phyloP scores from a whole-genome alignment of 1,140 invertebrate genomes.

The Centruroides sculpturatus region DNA sequence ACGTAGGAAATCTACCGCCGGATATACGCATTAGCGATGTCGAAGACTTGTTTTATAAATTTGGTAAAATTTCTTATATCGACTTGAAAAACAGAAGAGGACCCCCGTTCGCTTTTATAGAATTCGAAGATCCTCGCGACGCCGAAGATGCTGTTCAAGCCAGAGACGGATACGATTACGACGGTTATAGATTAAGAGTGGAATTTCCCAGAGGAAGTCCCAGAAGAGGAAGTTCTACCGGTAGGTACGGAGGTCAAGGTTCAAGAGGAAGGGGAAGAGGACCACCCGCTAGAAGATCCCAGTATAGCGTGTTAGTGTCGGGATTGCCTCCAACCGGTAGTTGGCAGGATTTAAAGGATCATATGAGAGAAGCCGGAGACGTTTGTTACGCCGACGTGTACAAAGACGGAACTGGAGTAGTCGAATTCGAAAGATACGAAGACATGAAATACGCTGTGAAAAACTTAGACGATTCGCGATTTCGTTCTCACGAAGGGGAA shows the following conservation, averaged over 20 bases:
- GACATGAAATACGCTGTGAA: constrained; percentile 99
- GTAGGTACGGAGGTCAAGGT: constrained; percentile 17
- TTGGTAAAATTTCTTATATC: constrained; percentile 93
- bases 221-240: constrained; percentile 27
- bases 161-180: constrained; percentile 95
- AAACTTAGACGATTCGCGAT: constrained; percentile 91
- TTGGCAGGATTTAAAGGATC: constrained; percentile 98
- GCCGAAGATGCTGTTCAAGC: constrained; percentile 49
- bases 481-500: constrained; percentile 97
- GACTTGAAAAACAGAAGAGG: constrained; percentile 95
- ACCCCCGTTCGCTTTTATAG: constrained; percentile 97
- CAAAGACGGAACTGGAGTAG: constrained; percentile 96
- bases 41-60: constrained; percentile 98
- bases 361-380: constrained; percentile 98
- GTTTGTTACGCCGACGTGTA: constrained; percentile 97
- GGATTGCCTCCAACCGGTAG: constrained; percentile 75
- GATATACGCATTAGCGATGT: constrained; percentile 96
- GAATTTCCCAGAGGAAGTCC: constrained; percentile 72
- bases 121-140: constrained; percentile 93
- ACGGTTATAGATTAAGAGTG: constrained; percentile 89
- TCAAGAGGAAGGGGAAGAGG: constrained; percentile 35
- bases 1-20: constrained; percentile 94
- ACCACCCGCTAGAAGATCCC: constrained; percentile 75
- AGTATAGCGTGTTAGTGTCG: constrained; percentile 82
- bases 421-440: constrained; percentile 89